Evolutionary conservation across 2,888 invertebrate genomes (phyloP).

Genomic region (Trilocha varians): DNA sequence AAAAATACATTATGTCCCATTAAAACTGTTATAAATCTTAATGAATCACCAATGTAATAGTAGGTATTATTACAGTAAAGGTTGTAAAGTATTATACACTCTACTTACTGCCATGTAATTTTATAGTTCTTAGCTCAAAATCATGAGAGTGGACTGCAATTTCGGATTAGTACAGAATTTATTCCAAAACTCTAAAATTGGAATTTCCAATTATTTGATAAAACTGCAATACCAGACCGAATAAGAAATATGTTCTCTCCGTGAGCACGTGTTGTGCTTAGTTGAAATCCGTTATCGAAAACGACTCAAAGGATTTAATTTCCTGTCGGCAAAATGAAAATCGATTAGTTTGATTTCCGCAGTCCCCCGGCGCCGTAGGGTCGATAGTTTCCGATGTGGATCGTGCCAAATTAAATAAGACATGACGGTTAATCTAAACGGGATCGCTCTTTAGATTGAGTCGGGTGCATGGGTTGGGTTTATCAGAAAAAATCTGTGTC

Average conservation of each 20-base stretch:
- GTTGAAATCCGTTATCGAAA: constrained; percentile 63
- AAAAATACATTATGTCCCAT: too few species aligned
- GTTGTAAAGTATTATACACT: too few species aligned
- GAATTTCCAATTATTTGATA: too few species aligned
- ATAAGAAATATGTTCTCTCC: constrained; percentile 7
- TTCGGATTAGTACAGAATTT: too few species aligned
- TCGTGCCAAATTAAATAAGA: constrained; percentile 57
- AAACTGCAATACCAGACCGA: not conserved
- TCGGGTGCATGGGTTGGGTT: not conserved
- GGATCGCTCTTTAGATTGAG: constrained; percentile 5
- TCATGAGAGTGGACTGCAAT: too few species aligned
- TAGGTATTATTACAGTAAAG: too few species aligned
- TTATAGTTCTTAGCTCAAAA: too few species aligned
- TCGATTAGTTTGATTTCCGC: constrained; percentile 73
- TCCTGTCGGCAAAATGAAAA: constrained; percentile 70
- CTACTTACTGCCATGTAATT: too few species aligned
- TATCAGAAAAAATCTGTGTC: too few species aligned
- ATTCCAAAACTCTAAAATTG: too few species aligned
- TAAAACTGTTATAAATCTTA: too few species aligned
- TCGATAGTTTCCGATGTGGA: constrained; percentile 62
- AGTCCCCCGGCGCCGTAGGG: constrained; percentile 44
- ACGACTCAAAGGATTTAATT: constrained; percentile 71
- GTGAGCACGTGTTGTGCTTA: constrained; percentile 65
- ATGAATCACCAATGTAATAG: too few species aligned
- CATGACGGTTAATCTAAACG: constrained; percentile 35